Conservation (phyloP, 2,888 invertebrate species). For the Lampropteryx suffumata region DNA sequence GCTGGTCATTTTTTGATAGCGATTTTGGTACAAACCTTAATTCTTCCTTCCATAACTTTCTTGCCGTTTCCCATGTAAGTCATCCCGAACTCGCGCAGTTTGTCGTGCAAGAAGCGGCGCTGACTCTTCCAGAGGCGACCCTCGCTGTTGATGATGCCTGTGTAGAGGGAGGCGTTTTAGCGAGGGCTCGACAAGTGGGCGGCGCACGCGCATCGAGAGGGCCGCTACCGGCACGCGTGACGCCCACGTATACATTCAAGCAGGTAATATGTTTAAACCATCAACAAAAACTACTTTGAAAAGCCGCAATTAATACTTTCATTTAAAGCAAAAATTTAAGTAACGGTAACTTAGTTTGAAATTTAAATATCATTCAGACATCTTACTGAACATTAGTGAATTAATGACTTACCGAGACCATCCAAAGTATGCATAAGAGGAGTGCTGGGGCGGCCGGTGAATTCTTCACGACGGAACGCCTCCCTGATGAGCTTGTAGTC, state of each 20-base stretch:
- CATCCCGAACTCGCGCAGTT: constrained; percentile 93
- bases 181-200: constrained; percentile 58
- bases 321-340: background rate
- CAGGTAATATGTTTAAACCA: constrained; percentile 1
- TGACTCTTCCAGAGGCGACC: constrained; percentile 96
- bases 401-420: constrained; percentile 90
- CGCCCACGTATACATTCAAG: constrained; percentile 48
- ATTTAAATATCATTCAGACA: background rate
- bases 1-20: background rate
- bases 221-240: constrained; percentile 40
- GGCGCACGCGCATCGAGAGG: constrained; percentile 56
- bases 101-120: constrained; percentile 92
- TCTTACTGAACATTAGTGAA: background rate
- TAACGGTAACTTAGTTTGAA: background rate
- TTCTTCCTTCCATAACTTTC: constrained; percentile 91
- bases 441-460: constrained; percentile 93
- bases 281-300: background rate
- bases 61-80: constrained; percentile 92
- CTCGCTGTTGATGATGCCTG: constrained; percentile 95
- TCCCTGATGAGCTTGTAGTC: constrained; percentile 94
- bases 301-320: background rate
- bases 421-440: constrained; percentile 93
- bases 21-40: constrained; percentile 84
- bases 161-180: constrained; percentile 57
- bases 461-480: constrained; percentile 92